Evolutionary conservation across 2,888 invertebrate species (phyloP), one percentile per base, ranked within the genome.

Genomic region (Pyrochroa serraticornis): DNA sequence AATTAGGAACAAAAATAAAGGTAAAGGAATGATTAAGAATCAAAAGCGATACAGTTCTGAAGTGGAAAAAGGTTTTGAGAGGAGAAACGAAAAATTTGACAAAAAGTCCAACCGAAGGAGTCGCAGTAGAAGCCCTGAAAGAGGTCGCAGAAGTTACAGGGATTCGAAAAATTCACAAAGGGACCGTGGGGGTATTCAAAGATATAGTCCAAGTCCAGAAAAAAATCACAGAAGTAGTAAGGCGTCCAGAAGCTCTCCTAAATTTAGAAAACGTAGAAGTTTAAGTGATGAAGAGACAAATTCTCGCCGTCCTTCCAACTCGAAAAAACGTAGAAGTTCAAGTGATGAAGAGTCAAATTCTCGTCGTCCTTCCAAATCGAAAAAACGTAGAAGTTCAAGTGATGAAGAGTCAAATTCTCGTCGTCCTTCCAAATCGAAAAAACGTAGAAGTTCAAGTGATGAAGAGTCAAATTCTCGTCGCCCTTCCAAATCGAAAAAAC

Each of bases 161-260:
- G 66, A 45, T 14, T 8, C 9, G 48, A 61, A 58, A 53, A 65
- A 45, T 14, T 8, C 9, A 55, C 60, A 58, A 53, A 46, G 60
- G n/a, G 68, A 71, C 8, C 69, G 63, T 12, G 69, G 63, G 61
- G 77, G 78, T 58, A 64, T 67, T 60, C 64, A 51, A 5, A 22
- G 22, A 22, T 22, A 22, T 22, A 22, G 22, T 22, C 2, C 3
- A 22, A 22, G 22, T 22, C n/a, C 12, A 48, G 35, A 52, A 56
- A 54, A 44, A 47, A 53, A 63, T 55, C 62, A 52, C 31, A 46
- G 10, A 54, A 36, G 22, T 22, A 22, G 3, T 22, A 45, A 49
- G 49, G 45, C 30, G 38, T 31, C 47, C 30, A 1, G 44, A 54
- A 22, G 22, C 22, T 5, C 22, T 2, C 22, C 22, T 3, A 13